Evolutionary conservation across 2,797 vertebrate species (phyloP).

Genomic region (Melanotaenia boesemani): DNA sequence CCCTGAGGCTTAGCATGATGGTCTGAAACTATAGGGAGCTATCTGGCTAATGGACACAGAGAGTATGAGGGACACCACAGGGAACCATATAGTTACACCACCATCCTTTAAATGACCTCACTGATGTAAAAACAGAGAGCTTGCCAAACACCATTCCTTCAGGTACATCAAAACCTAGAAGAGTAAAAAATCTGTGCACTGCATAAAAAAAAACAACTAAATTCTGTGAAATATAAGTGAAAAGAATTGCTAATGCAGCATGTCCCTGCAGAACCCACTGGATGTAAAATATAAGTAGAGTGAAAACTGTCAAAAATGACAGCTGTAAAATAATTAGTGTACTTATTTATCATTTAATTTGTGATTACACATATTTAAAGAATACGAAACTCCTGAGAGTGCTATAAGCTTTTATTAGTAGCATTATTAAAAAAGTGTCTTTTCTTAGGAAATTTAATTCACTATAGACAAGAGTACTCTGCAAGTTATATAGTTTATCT

Average conservation of each 20-base stretch:
- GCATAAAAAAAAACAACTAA: neutral
- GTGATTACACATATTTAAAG: too few species aligned
- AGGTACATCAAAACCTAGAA: slow-evolving; percentile 22
- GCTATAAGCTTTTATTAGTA: neutral
- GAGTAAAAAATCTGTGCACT: slow-evolving; percentile 11
- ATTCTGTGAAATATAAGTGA: neutral
- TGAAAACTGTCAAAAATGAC: neutral
- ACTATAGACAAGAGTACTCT: neutral
- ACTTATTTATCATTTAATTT: neutral
- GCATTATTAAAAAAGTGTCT: neutral
- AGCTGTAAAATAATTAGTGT: neutral
- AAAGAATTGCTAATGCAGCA: neutral
- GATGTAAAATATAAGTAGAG: neutral
- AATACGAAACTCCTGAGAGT: too few species aligned
- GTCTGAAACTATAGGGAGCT: slow-evolving; percentile 72
- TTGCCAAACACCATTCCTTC: slow-evolving; percentile 14
- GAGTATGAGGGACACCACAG: slow-evolving; percentile 65
- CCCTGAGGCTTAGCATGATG: slow-evolving; percentile 73
- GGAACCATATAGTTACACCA: slow-evolving; percentile 55
- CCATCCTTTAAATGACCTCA: slow-evolving; percentile 71
- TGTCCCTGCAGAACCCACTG: neutral
- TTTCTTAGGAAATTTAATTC: neutral
- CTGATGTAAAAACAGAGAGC: slow-evolving; percentile 38
- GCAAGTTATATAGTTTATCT: neutral
- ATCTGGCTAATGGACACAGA: slow-evolving; percentile 73